Base-by-base conservation (phyloP, 2,113 vertebrate genomes). In the Myxocyprinus asiaticus region DNA sequence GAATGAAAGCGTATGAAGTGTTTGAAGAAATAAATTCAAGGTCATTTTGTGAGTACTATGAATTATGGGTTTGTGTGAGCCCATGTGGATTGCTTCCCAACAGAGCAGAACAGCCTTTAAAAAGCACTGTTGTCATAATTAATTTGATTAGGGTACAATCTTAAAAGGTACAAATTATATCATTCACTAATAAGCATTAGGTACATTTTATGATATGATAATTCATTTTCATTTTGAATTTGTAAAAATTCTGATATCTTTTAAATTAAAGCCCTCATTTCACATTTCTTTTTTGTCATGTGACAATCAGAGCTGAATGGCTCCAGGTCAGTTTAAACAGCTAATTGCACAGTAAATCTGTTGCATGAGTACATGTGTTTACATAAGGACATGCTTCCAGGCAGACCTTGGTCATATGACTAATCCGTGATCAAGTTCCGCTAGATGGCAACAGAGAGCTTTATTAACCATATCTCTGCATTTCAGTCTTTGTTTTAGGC, bases 371-470 rank as follows among this genome's bases (percentile, higher is more conserved):
- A n/a, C 56, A 12, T 82, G 53, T 33, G 51, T 42, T 62, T 81
- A 81, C 72, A 55, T 81, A 80, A 53, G 42, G 43, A 63, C 43
- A 76, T 72, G 85, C 90, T 87, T 88, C 90, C 81, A 87, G 88
- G 88, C 83, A 90, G 87, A 87, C 79, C 79, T 64, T 4, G 59
- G 67, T 87, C 89, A 90, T 84, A 84, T 87, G 86, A 90, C 82
- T 61, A 42, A 55, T 47, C 11, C 9, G 56, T 48, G 5, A 11
- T 5, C 17, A 11, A 2, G 12, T 0, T 53, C 86, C 89, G 83
- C 77, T 81, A 90, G 92, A 88, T 87, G 91, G 85, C 86, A 91
- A 85, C 79, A 89, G 43, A 89, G 83, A 76, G 69, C 77, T 74
- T 9, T 33, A 33, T 3, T 3, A 33, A 33, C 22, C 22, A 51